Evolutionary conservation across 2,888 invertebrate genomes (phyloP).

Genomic region (Ectobius pallidus): DNA sequence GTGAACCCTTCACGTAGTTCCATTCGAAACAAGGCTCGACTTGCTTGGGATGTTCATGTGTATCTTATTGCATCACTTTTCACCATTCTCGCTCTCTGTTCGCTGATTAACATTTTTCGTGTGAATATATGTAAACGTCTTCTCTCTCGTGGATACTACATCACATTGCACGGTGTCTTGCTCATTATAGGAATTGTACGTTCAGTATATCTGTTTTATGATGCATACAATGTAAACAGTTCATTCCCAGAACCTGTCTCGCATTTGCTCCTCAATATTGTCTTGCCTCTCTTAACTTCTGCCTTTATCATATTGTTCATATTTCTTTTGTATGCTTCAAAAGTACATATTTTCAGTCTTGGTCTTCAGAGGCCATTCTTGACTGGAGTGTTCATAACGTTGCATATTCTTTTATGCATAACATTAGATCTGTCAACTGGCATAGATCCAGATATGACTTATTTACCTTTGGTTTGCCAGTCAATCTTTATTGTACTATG

Average conservation of each 20-base stretch:
- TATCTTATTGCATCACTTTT: constrained; percentile 87
- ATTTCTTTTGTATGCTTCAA: constrained; percentile 82
- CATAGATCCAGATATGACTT: constrained; percentile 60
- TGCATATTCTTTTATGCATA: constrained; percentile 81
- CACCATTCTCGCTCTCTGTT: constrained; percentile 81
- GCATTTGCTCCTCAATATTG: constrained; percentile 82
- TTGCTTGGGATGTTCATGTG: constrained; percentile 91
- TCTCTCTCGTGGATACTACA: constrained; percentile 85
- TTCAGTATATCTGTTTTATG: constrained; percentile 87
- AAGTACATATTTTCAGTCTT: constrained; percentile 52
- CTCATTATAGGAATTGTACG: constrained; percentile 82
- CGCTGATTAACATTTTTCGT: constrained; percentile 83
- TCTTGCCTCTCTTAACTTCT: constrained; percentile 86
- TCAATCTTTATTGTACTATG: constrained; percentile 86
- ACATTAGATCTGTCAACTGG: constrained; percentile 71
- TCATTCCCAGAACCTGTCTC: constrained; percentile 79
- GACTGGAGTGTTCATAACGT: constrained; percentile 76
- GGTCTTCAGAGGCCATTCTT: constrained; percentile 76
- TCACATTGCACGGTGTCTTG: constrained; percentile 82
- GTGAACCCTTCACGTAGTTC: constrained; percentile 33
- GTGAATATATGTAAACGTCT: constrained; percentile 87
- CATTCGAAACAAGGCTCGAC: constrained; percentile 62
- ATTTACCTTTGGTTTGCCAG: constrained; percentile 79
- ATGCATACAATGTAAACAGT: constrained; percentile 87
- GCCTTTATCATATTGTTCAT: constrained; percentile 87